Conservation (phyloP, 1,140 invertebrate genomes). For the Asobara japonica region DNA sequence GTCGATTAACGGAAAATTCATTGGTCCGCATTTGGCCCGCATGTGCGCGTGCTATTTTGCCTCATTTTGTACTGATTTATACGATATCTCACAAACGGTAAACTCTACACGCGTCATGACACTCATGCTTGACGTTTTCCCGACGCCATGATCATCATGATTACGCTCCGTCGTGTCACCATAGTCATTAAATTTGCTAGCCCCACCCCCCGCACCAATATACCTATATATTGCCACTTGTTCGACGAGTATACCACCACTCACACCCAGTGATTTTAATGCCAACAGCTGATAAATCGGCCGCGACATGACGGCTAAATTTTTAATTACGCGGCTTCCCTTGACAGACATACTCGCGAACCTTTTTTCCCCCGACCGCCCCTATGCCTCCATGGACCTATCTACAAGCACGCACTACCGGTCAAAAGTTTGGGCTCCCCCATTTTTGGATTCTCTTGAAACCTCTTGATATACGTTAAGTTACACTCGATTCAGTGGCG, state of each 20-base stretch:
- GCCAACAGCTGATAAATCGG: background rate
- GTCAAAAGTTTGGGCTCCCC: too few species aligned
- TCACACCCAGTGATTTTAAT: slow-evolving; percentile 8
- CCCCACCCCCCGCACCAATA: background rate
- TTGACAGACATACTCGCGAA: background rate
- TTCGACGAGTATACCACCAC: slow-evolving; percentile 1
- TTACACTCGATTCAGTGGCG: slow-evolving; percentile 17
- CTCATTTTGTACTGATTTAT: background rate
- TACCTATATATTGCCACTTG: slow-evolving; percentile 1
- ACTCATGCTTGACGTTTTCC: slow-evolving; percentile 14
- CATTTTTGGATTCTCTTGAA: too few species aligned
- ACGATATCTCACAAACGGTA: slow-evolving; percentile 6
- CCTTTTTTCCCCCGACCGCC: too few species aligned
- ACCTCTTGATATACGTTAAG: slow-evolving; percentile 20
- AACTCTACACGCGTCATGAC: slow-evolving; percentile 17
- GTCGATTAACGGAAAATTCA: slow-evolving; percentile 26
- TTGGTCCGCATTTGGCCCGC: slow-evolving; percentile 9
- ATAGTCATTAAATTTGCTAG: slow-evolving; percentile 35
- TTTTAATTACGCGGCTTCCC: background rate
- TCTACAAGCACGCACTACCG: too few species aligned
- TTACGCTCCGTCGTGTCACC: slow-evolving; percentile 37
- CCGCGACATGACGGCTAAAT: background rate
- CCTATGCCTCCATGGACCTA: too few species aligned
- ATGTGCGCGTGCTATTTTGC: background rate
- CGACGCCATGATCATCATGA: slow-evolving; percentile 34